phyloP scores from a whole-genome alignment of 2,888 invertebrate genomes.

The Palloptera scutellata region DNA sequence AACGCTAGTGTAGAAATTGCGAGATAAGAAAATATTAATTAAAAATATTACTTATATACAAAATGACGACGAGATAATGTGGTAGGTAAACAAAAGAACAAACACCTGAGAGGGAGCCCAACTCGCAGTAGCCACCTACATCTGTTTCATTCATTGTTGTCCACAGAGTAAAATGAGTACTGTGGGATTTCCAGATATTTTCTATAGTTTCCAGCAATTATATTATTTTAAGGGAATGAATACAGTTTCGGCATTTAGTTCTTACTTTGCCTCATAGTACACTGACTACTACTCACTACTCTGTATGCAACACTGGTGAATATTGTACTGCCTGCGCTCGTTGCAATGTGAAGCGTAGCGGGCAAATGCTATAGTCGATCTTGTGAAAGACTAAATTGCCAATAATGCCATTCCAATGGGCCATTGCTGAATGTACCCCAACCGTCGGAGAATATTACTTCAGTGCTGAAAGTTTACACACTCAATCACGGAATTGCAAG shows the following conservation, averaged over 20 bases:
- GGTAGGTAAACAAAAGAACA: too few species aligned
- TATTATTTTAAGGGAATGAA: too few species aligned
- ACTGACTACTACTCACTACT: constrained; percentile 58
- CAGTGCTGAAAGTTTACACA: constrained; percentile 41
- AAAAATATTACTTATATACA: too few species aligned
- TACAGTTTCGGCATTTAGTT: too few species aligned
- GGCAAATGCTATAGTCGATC: constrained; percentile 49
- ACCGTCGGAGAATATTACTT: constrained; percentile 40
- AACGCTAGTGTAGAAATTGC: constrained; percentile 42
- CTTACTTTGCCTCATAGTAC: too few species aligned
- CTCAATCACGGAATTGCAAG: neutral
- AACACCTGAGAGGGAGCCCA: too few species aligned
- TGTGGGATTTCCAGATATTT: too few species aligned
- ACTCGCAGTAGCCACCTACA: too few species aligned
- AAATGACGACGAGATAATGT: too few species aligned
- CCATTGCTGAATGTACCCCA: constrained; percentile 53
- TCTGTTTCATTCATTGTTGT: too few species aligned
- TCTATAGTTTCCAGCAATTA: too few species aligned
- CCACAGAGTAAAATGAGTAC: too few species aligned
- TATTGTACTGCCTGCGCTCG: constrained; percentile 45
- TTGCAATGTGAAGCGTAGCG: constrained; percentile 48
- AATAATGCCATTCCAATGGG: constrained; percentile 54
- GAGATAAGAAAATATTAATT: neutral
- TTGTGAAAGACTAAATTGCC: constrained; percentile 44
- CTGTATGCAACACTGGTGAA: constrained; percentile 49